Percentiles rank a stretch among this genome's conserved stretches.
These are phyloP conservation scores for Cettia cetti DNA, from an alignment of 2,113 vertebrate species.

Conservation along the genomic window DNA sequence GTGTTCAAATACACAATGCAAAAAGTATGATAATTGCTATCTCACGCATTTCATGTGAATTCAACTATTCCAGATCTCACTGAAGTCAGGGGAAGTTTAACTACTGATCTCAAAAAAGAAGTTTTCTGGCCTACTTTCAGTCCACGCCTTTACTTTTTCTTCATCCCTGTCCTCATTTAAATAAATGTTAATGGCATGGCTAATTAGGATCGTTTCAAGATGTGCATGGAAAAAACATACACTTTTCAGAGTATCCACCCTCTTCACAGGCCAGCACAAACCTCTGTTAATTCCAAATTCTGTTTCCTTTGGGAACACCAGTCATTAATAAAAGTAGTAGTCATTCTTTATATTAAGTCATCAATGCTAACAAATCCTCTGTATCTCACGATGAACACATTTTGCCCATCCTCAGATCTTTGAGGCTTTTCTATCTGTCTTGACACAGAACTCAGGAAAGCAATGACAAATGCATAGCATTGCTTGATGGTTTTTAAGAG, in stretches of 20 bases:
- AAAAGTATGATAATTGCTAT: constrained; percentile 14
- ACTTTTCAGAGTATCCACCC: neutral
- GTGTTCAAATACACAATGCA: neutral
- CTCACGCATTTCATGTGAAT: neutral
- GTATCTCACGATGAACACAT: neutral
- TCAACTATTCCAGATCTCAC: neutral
- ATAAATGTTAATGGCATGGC: constrained; percentile 21
- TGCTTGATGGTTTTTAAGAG: constrained; percentile 5
- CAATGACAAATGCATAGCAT: neutral
- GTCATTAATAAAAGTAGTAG: constrained; percentile 36
- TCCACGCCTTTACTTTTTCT: neutral
- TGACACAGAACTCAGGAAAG: neutral
- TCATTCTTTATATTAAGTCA: neutral
- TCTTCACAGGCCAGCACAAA: neutral
- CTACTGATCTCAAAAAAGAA: neutral
- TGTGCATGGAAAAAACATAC: neutral
- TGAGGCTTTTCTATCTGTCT: neutral
- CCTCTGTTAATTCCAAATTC: neutral
- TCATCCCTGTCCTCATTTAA: neutral
- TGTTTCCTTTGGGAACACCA: neutral
- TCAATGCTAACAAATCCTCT: constrained; percentile 33
- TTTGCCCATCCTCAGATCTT: neutral
- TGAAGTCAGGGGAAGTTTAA: neutral
- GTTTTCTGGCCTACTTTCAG: neutral
- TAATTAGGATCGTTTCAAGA: constrained; percentile 12